Conservation (phyloP, 2,113 vertebrate genomes). For the Odocoileus virginianus region DNA sequence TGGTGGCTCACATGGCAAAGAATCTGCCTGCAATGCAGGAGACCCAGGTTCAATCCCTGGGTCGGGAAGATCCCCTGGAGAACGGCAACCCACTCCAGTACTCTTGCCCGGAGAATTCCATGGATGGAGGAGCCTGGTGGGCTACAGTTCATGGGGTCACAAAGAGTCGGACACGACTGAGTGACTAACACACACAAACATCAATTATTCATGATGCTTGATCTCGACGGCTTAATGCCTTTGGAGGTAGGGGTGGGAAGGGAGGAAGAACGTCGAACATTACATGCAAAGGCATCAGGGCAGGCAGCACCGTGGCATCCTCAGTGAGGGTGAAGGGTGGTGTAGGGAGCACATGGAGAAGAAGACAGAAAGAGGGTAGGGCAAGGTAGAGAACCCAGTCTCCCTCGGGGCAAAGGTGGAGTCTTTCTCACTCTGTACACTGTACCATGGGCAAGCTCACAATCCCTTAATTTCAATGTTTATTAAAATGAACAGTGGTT, state of each 20-base stretch:
- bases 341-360: background rate
- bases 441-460: background rate
- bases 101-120: background rate
- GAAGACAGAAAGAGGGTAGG: too few relatives aligned
- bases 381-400: background rate
- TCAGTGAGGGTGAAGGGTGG: background rate
- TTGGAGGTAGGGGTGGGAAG: background rate
- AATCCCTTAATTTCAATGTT: background rate
- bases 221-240: background rate
- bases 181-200: background rate
- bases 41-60: background rate
- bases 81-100: background rate
- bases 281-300: background rate
- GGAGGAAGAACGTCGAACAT: background rate
- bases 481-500: background rate
- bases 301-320: background rate
- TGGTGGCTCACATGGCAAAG: background rate
- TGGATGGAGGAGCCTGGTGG: background rate
- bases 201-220: background rate
- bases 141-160: background rate
- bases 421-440: background rate
- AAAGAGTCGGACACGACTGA: background rate
- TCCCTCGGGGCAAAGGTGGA: background rate
- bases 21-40: background rate
- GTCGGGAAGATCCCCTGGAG: background rate